phyloP scores from a whole-genome alignment of 2,888 invertebrate genomes.

The Flexamia atlantica region DNA sequence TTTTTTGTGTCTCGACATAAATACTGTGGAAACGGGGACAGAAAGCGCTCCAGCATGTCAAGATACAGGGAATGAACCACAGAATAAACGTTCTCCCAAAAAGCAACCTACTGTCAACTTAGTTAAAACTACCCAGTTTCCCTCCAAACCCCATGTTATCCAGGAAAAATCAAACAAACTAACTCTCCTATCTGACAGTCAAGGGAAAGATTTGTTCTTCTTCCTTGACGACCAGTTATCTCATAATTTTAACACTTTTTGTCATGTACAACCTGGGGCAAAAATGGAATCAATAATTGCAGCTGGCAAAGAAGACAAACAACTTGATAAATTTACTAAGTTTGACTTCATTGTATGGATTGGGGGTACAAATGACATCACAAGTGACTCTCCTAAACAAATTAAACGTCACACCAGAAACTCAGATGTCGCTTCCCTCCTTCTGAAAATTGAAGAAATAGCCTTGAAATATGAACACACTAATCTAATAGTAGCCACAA shows the following conservation, averaged over 20 bases:
- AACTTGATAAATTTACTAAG: background rate
- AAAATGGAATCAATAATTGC: background rate
- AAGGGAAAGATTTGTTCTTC: background rate
- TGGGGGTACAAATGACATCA: constrained; percentile 14
- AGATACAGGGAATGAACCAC: too few relatives aligned
- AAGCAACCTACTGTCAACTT: too few relatives aligned
- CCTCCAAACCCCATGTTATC: background rate
- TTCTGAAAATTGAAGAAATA: background rate
- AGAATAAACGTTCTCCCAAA: too few relatives aligned
- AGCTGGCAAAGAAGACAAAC: background rate
- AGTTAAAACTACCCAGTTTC: too few relatives aligned
- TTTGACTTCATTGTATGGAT: constrained; percentile 14
- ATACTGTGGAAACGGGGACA: too few relatives aligned
- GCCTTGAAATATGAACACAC: background rate
- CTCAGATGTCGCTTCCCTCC: too few relatives aligned
- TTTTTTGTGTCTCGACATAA: too few relatives aligned
- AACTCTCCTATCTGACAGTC: background rate
- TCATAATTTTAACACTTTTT: background rate
- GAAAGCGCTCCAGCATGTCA: too few relatives aligned
- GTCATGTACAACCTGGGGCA: background rate
- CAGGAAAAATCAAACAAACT: background rate
- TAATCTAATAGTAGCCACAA: background rate
- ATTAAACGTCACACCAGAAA: background rate
- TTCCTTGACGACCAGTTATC: background rate
- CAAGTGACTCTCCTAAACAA: background rate